Conservation (phyloP, 1,140 invertebrate species). For the Camponotus pennsylvanicus region DNA sequence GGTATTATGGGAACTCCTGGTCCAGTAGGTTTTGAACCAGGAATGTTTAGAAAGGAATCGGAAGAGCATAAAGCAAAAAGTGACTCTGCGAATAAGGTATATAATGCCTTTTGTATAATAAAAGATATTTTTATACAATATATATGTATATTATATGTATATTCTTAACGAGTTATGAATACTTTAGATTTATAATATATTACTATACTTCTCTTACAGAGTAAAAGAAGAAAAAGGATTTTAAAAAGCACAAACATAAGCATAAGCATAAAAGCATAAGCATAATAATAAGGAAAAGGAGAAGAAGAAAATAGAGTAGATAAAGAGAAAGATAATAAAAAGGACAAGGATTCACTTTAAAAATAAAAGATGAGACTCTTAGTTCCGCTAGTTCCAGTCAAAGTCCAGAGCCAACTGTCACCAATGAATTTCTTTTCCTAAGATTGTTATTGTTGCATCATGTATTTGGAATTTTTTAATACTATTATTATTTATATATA, state of each 20-base stretch:
- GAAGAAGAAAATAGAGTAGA: too few relatives aligned
- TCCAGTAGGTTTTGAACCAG: slow-evolving; percentile 92
- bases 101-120: slow-evolving; percentile 20
- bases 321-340: slow-evolving; percentile 83
- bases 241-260: slow-evolving; percentile 87
- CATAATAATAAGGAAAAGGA: slow-evolving; percentile 86
- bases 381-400: slow-evolving; percentile 89
- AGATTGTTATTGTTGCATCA: neutral
- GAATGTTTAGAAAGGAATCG: slow-evolving; percentile 90
- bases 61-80: slow-evolving; percentile 84
- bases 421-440: slow-evolving; percentile 82
- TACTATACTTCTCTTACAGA: slow-evolving; percentile 81
- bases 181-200: slow-evolving; percentile 41
- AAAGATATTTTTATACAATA: neutral
- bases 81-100: slow-evolving; percentile 87
- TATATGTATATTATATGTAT: neutral
- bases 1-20: slow-evolving; percentile 89
- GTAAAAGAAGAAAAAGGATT: slow-evolving; percentile 90
- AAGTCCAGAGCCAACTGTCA: slow-evolving; percentile 85
- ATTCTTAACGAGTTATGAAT: slow-evolving; percentile 3
- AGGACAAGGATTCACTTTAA: slow-evolving; percentile 83
- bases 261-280: slow-evolving; percentile 85
- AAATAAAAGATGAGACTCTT: slow-evolving; percentile 88
- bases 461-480: neutral
- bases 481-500: slow-evolving; percentile 40